Percentiles rank a stretch among this genome's conserved stretches.
phyloP scores from a whole-genome alignment of 2,797 vertebrate species.

The Cuculus canorus region DNA sequence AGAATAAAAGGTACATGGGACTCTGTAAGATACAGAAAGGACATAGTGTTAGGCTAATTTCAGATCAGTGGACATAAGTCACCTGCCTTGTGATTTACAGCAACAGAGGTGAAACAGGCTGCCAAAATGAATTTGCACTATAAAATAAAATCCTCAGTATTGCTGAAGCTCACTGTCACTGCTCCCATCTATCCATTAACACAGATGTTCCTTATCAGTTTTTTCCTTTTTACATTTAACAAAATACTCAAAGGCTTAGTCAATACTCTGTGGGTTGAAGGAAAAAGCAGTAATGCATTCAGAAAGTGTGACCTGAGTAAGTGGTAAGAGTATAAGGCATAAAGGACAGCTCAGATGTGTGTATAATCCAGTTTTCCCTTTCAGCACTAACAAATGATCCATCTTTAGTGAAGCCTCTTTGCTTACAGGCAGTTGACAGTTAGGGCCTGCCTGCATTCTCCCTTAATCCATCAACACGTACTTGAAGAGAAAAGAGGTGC shows the following conservation, averaged over 20 bases:
- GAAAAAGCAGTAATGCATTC: conserved; percentile 12
- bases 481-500: conserved; percentile 17
- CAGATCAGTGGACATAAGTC: background rate
- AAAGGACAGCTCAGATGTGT: background rate
- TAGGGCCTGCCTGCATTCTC: conserved; percentile 13
- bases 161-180: conserved; percentile 47
- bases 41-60: background rate
- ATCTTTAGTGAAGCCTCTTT: background rate
- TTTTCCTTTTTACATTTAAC: conserved; percentile 13
- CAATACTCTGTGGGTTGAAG: background rate
- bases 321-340: background rate
- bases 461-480: conserved; percentile 54
- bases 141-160: conserved; percentile 50
- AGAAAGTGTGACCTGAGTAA: conserved; percentile 13
- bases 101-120: background rate
- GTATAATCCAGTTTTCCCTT: conserved; percentile 19
- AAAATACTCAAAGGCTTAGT: conserved; percentile 55
- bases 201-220: conserved; percentile 56
- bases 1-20: background rate
- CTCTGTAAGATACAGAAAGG: background rate
- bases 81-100: background rate
- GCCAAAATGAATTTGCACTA: background rate
- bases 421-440: conserved; percentile 18
- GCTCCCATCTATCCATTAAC: conserved; percentile 22
- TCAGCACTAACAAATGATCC: background rate